These are phyloP conservation scores for Mesochorus sp. DNA, from an alignment of 2,888 invertebrate genomes.

Conservation along the genomic window DNA sequence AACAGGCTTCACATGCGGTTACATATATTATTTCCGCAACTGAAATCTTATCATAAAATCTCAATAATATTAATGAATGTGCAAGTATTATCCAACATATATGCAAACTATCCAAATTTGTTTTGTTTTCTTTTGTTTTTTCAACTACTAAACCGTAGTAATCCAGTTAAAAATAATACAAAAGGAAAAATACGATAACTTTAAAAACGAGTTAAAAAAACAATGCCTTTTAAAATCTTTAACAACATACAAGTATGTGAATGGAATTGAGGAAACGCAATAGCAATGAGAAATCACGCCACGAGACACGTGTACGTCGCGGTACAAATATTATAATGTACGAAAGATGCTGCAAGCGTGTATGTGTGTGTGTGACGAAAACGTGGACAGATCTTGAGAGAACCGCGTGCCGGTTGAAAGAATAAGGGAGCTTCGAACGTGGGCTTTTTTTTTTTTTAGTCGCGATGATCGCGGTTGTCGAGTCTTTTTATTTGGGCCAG, in stretches of 20 bases:
- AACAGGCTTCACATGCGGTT: no score
- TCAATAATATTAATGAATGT: no score
- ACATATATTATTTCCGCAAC: no score
- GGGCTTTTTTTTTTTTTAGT: conserved; percentile 70
- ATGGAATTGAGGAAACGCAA: conserved; percentile 37
- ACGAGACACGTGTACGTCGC: neutral
- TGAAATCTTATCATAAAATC: neutral
- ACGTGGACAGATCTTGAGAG: conserved; percentile 1
- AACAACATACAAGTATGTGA: conserved; percentile 11
- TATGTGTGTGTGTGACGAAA: neutral
- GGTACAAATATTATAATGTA: conserved; percentile 4
- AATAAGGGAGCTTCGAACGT: conserved; percentile 61
- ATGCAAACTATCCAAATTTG: no score
- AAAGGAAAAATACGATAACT: neutral
- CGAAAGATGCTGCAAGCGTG: neutral
- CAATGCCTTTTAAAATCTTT: neutral
- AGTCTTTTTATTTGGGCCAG: conserved; percentile 81
- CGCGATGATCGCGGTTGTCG: conserved; percentile 71
- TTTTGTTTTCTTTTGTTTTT: no score
- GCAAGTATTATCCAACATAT: no score
- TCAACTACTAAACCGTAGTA: no score
- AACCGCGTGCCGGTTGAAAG: conserved; percentile 25
- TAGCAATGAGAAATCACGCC: conserved; percentile 16
- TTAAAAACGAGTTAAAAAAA: neutral
- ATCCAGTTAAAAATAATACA: neutral